Evolutionary conservation across 2,888 invertebrate genomes (phyloP).

Genomic region (Leucophenga maculata): DNA sequence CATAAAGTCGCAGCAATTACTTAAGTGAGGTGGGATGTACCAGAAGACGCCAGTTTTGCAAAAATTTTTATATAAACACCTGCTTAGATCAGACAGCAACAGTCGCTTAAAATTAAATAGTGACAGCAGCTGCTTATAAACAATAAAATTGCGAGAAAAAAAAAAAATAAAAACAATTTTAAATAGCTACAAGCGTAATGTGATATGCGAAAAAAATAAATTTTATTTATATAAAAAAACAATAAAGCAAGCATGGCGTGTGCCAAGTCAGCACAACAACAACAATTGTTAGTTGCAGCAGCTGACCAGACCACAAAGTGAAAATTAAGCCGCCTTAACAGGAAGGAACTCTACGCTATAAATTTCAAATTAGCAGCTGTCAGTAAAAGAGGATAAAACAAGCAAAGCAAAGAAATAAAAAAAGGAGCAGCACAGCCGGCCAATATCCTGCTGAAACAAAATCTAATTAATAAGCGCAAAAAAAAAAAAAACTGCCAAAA

Average conservation of each 20-base stretch:
- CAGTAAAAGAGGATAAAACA: not conserved
- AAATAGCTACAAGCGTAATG: not conserved
- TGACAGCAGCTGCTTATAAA: slow-evolving; percentile 12
- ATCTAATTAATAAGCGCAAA: slow-evolving; percentile 12
- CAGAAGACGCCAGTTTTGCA: not conserved
- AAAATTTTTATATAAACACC: not conserved
- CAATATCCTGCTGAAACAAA: not conserved
- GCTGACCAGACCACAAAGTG: too few species aligned
- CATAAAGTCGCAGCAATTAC: too few species aligned
- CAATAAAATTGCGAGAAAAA: not conserved
- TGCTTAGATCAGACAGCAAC: slow-evolving; percentile 4
- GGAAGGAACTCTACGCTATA: slow-evolving; percentile 7
- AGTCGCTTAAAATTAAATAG: not conserved
- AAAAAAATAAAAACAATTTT: slow-evolving; percentile 2
- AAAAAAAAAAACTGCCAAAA: slow-evolving; percentile 1
- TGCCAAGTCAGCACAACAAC: slow-evolving; percentile 12
- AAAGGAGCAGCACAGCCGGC: not conserved
- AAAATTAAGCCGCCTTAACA: not conserved
- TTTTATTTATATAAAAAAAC: not conserved
- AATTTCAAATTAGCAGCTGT: slow-evolving; percentile 16
- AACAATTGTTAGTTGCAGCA: not conserved
- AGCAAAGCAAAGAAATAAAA: not conserved
- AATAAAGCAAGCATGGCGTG: not conserved
- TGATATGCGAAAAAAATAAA: slow-evolving; percentile 8
- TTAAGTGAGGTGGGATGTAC: too few species aligned